A percentile compares a stretch with the other conserved stretches of the same genome.
phyloP scores from a whole-genome alignment of 2,797 vertebrate species.

The Argyrosomus regius region DNA sequence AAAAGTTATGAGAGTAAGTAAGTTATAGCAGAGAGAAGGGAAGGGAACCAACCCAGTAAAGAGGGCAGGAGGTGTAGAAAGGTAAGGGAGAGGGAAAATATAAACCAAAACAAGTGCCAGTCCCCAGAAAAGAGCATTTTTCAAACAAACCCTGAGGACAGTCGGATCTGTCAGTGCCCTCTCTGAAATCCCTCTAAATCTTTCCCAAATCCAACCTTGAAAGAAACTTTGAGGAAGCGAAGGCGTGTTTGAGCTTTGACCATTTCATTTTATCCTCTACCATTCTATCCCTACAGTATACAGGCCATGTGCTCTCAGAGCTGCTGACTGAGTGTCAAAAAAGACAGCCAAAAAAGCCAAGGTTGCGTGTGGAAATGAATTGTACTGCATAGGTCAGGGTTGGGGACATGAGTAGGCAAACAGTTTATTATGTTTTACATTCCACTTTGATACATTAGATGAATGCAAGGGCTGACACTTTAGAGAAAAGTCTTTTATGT shows the following conservation, averaged over 20 bases:
- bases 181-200: slow-evolving; percentile 52
- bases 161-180: slow-evolving; percentile 25
- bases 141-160: slow-evolving; percentile 50
- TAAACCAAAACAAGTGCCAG: slow-evolving; percentile 46
- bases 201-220: slow-evolving; percentile 53
- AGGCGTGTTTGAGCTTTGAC: slow-evolving; percentile 16
- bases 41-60: slow-evolving; percentile 1
- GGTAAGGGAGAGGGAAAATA: not conserved
- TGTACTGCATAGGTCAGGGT: not conserved
- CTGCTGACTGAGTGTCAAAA: slow-evolving; percentile 21
- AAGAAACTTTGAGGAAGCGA: slow-evolving; percentile 43
- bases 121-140: slow-evolving; percentile 45
- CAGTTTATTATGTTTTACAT: not conserved
- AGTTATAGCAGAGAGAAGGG: not conserved
- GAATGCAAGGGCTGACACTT: not conserved
- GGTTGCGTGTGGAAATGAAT: not conserved
- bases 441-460: not conserved
- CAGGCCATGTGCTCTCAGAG: slow-evolving; percentile 14
- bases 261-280: slow-evolving; percentile 14
- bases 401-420: not conserved
- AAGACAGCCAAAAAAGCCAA: slow-evolving; percentile 12
- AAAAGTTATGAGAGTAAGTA: not conserved
- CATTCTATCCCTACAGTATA: slow-evolving; percentile 15
- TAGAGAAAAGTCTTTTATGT: not conserved
- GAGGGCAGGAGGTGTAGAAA: slow-evolving; percentile 1